Evolutionary conservation across 2,797 vertebrate species (phyloP), one percentile per base, ranked within the genome.

Genomic region (Hyperoplus immaculatus): DNA sequence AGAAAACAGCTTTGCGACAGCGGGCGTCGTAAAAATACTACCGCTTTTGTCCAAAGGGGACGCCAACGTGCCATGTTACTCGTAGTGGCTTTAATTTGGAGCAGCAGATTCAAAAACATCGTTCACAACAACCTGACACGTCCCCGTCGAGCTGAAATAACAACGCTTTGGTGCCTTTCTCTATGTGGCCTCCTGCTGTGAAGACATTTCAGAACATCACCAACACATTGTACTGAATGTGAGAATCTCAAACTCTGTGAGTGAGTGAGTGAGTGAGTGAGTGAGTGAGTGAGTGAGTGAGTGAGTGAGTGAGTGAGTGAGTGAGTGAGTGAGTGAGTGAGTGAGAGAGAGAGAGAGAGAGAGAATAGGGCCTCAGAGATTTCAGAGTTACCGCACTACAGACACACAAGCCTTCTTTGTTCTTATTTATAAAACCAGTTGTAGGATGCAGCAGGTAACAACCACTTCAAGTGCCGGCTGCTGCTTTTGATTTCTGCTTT

Each of bases 381-480:
- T 78, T 75, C 16, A 59, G 51, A 72, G 69, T 9, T n/a, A 55
- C 46, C 65, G 56, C 69, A 68, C 58, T 21, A 46, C 67, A 81
- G 58, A 77, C 43, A 81, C 56, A 77, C 43, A 72, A 74, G 50
- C 59, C 75, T 90, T 84, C 75, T 90, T 84, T 91, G 86, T 90
- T 91, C 83, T 85, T 83, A 78, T 84, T 81, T 86, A 83, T 70
- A 75, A 87, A 92, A 81, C 67, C 78, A 64, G 60, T 80, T 72
- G 14, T 58, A 74, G 55, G 77, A 84, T 72, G 63, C 70, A 74
- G 79, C 71, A 80, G 82, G 58, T 29, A 29, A 29, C 29, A 29
- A 29, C 36, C 13, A 21, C 81, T 87, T 88, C 77, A 84, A 86
- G 61, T 69, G 63, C 56, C 68, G 71, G n/a, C 68, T 78, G 83